Conservation (phyloP, 1,140 invertebrate genomes). For the Augochlora pura region DNA sequence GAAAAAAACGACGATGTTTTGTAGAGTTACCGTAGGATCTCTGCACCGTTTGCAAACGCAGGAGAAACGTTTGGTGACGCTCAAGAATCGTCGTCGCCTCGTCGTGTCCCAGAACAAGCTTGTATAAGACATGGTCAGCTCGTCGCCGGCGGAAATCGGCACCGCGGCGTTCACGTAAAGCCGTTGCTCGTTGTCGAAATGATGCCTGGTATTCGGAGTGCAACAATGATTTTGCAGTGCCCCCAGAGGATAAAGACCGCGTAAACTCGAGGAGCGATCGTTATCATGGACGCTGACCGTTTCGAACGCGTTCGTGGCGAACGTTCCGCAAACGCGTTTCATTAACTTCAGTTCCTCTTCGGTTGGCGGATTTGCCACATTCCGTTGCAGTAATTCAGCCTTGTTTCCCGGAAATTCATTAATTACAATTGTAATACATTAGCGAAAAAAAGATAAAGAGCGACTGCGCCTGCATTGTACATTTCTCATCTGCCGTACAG, state of each 20-base stretch:
- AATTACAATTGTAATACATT: background rate
- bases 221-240: slow-evolving; percentile 89
- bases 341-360: slow-evolving; percentile 84
- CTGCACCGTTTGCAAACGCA: slow-evolving; percentile 86
- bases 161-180: slow-evolving; percentile 84
- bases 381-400: slow-evolving; percentile 82
- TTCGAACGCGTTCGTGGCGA: slow-evolving; percentile 90
- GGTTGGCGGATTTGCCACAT: slow-evolving; percentile 79
- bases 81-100: slow-evolving; percentile 84
- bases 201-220: slow-evolving; percentile 86
- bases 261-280: slow-evolving; percentile 80
- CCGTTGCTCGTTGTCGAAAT: slow-evolving; percentile 81
- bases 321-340: slow-evolving; percentile 81
- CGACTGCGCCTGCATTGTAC: no score
- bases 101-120: slow-evolving; percentile 87
- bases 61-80: slow-evolving; percentile 87
- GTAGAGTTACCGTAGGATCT: slow-evolving; percentile 83
- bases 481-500: no score
- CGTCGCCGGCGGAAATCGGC: slow-evolving; percentile 83
- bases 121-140: slow-evolving; percentile 88
- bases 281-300: slow-evolving; percentile 76
- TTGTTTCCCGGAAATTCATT: slow-evolving; percentile 31
- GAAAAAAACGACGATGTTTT: background rate
- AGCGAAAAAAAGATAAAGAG: background rate
- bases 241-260: slow-evolving; percentile 87